These are phyloP conservation scores for Sepiola atlantica DNA, from an alignment of 2,888 invertebrate species.

Conservation along the genomic window DNA sequence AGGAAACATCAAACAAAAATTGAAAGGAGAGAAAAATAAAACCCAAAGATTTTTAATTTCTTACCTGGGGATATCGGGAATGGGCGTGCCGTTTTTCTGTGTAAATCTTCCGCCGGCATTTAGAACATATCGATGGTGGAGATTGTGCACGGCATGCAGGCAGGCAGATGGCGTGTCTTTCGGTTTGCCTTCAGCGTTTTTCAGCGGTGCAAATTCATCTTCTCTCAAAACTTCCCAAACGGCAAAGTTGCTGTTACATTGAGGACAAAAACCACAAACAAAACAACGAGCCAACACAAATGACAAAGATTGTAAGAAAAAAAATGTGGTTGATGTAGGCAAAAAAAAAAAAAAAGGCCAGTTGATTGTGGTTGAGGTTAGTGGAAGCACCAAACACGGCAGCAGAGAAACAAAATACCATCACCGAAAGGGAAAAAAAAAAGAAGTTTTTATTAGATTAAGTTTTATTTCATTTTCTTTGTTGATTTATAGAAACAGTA, in stretches of 20 bases:
- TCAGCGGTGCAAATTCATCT: slow-evolving; percentile 96
- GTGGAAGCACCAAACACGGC: neutral
- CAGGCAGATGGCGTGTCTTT: slow-evolving; percentile 95
- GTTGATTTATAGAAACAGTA: no score
- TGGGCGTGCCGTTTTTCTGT: slow-evolving; percentile 74
- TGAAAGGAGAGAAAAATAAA: no score
- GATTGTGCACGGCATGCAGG: slow-evolving; percentile 80
- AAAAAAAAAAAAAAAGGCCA: neutral
- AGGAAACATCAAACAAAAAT: no score
- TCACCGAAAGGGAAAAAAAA: slow-evolving; percentile 32
- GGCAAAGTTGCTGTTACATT: slow-evolving; percentile 78
- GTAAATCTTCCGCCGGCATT: slow-evolving; percentile 86
- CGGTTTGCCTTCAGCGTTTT: slow-evolving; percentile 90
- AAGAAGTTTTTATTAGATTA: no score
- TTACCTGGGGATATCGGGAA: slow-evolving; percentile 75
- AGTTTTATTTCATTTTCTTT: no score
- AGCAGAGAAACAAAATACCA: slow-evolving; percentile 1
- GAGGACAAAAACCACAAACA: slow-evolving; percentile 45
- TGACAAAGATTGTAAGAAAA: slow-evolving; percentile 49
- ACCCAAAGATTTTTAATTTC: neutral
- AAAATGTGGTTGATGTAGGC: neutral
- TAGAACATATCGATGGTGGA: slow-evolving; percentile 81
- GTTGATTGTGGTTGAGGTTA: neutral
- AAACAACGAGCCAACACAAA: slow-evolving; percentile 50
- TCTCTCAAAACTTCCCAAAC: slow-evolving; percentile 91